Evolutionary conservation across 2,888 invertebrate genomes (phyloP), one percentile per base, ranked within the genome.

Genomic region (Heliconius aoede): DNA sequence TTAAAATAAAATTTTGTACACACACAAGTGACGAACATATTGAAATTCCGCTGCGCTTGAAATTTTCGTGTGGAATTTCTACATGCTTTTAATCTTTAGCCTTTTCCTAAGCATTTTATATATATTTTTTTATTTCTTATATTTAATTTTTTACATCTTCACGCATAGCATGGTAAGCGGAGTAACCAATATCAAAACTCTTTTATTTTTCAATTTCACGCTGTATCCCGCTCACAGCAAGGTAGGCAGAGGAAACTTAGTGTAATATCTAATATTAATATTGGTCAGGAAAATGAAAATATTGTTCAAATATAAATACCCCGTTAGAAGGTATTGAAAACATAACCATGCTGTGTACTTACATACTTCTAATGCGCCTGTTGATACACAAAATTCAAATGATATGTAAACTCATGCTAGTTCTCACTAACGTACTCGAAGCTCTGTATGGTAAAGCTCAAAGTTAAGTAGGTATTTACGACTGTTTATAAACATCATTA

Each of bases 401-500:
- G n/a, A 62, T 62, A 62, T 64, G 32, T 5, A 62, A 62, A 30
- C n/a, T 11, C 30, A 4, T 30, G 9, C 4, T 32, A 64, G 30
- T 64, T 30, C 21, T 30, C 62, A 32, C n/a, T 32, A 64, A 21
- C 62, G 32, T 32, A n/a, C n/a, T n/a, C n/a, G n/a, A n/a, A 32
- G 62, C 4, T 21, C 32, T 64, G 11, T 11, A n/a, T 64, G n/a
- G n/a, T 32, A 4, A 32, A 32, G 32, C 32, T 64, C 30, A 30
- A n/a, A n/a, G 30, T 64, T 32, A 64, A 64, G 30, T 55, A 55
- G 55, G 55, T 30, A 64, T 64, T 64, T 30, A 64, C 30, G 21
- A 32, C 62, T 64, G 30, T 64, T 64, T 21, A 32, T 64, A 64
- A 62, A 64, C 21, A 64, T 64, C 62, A 32, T 32, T 21, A 64